Percentiles rank a stretch among this genome's conserved stretches.
Evolutionary conservation across 2,888 invertebrate genomes (phyloP).

Genomic region (Phengaris alcon): DNA sequence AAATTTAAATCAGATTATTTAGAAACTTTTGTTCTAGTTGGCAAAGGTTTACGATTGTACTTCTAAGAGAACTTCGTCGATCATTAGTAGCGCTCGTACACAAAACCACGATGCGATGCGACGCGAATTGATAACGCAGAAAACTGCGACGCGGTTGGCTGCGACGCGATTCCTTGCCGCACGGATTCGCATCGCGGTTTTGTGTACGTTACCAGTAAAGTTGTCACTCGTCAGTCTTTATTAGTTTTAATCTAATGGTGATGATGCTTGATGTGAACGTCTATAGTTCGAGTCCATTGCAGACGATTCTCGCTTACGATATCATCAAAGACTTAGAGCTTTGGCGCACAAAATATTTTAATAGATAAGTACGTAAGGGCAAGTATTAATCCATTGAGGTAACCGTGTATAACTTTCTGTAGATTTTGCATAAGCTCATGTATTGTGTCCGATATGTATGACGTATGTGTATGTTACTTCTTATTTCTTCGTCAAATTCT

Average conservation of each 20-base stretch:
- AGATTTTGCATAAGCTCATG: slow-evolving; percentile 76
- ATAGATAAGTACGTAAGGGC: slow-evolving; percentile 67
- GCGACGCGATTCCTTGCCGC: too few relatives aligned
- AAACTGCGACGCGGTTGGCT: too few relatives aligned
- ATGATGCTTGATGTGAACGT: slow-evolving; percentile 14
- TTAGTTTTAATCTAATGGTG: neutral
- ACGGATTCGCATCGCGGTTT: too few relatives aligned
- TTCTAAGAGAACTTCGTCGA: too few relatives aligned
- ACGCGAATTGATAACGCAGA: too few relatives aligned
- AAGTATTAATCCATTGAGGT: slow-evolving; percentile 67
- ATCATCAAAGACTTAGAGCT: slow-evolving; percentile 67
- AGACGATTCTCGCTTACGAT: slow-evolving; percentile 53
- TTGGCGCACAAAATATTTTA: slow-evolving; percentile 67
- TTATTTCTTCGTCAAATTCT: slow-evolving; percentile 32
- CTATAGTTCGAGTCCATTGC: slow-evolving; percentile 40
- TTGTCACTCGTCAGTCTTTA: neutral
- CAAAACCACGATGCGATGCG: too few relatives aligned
- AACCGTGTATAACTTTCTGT: slow-evolving; percentile 74
- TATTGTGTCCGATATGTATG: slow-evolving; percentile 69
- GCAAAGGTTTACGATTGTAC: too few relatives aligned
- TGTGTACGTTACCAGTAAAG: neutral
- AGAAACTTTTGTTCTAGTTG: neutral
- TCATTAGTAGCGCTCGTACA: too few relatives aligned
- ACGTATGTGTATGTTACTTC: slow-evolving; percentile 66
- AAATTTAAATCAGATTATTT: too few relatives aligned